Conservation (phyloP, 2,888 invertebrate genomes). For the Ephialtes manifestator region DNA sequence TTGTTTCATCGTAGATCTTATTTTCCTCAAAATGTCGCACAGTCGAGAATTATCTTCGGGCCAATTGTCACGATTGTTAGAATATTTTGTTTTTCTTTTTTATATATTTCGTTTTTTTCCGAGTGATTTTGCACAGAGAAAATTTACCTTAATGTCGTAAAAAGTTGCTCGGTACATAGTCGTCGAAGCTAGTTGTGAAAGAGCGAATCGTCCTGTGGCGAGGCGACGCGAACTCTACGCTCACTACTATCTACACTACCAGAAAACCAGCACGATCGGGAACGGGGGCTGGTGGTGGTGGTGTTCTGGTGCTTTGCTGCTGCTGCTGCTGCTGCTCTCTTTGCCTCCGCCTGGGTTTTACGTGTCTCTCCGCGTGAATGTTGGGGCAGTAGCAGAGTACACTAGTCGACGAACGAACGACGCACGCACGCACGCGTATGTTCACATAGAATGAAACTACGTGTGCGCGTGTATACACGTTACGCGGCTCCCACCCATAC, state of each 20-base stretch:
- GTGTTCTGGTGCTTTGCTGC: not conserved
- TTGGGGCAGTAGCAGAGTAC: constrained; percentile 38
- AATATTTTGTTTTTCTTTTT: not conserved
- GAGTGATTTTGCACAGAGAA: not conserved
- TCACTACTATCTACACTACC: constrained; percentile 31
- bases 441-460: constrained; percentile 7
- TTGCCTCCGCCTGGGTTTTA: constrained; percentile 20
- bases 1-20: constrained; percentile 47
- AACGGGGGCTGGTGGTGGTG: not conserved
- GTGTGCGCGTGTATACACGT: not conserved
- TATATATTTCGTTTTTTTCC: no score
- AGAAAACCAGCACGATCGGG: constrained; percentile 50
- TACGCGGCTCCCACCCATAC: not conserved
- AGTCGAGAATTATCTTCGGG: not conserved
- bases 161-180: constrained; percentile 77
- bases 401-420: constrained; percentile 41
- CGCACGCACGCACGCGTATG: constrained; percentile 38
- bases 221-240: constrained; percentile 55
- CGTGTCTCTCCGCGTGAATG: not conserved
- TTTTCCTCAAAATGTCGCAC: not conserved
- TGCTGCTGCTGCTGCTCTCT: constrained; percentile 11
- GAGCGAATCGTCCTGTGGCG: constrained; percentile 25
- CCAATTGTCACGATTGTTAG: not conserved
- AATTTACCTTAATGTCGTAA: constrained; percentile 80
- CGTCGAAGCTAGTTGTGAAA: constrained; percentile 61